These are phyloP conservation scores for Chymomyza amoena DNA, from an alignment of 2,888 invertebrate genomes.

Conservation along the genomic window DNA sequence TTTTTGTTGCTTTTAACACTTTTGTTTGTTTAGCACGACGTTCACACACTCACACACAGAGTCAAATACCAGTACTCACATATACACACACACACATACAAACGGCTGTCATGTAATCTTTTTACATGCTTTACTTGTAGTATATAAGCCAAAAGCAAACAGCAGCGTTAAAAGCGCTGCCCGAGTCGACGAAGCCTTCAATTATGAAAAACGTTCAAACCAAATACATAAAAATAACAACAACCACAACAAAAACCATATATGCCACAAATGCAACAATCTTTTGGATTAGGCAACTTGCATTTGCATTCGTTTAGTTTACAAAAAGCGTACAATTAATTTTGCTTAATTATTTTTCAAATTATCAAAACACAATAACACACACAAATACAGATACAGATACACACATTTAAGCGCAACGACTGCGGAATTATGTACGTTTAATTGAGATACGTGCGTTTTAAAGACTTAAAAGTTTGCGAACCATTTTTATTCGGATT, in stretches of 20 bases:
- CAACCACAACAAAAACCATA: not conserved
- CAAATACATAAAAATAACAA: not conserved
- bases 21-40: slow-evolving; percentile 39
- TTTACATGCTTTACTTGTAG: not conserved
- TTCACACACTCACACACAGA: slow-evolving; percentile 19
- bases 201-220: not conserved
- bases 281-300: not conserved
- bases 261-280: not conserved
- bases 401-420: not conserved
- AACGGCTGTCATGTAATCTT: not conserved
- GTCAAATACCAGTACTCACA: slow-evolving; percentile 20
- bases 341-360: not conserved
- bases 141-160: not conserved
- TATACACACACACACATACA: slow-evolving; percentile 15
- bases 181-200: not conserved
- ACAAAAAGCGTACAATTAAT: not conserved
- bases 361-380: slow-evolving; percentile 20
- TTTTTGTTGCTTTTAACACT: slow-evolving; percentile 20
- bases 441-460: not conserved
- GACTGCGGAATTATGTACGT: not conserved
- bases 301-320: not conserved
- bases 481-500: slow-evolving; percentile 9
- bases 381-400: slow-evolving; percentile 38
- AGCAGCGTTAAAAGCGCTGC: not conserved
- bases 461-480: not conserved